These are phyloP conservation scores for Nasonia vitripennis DNA, from an alignment of 1,140 invertebrate genomes.

Conservation along the genomic window DNA sequence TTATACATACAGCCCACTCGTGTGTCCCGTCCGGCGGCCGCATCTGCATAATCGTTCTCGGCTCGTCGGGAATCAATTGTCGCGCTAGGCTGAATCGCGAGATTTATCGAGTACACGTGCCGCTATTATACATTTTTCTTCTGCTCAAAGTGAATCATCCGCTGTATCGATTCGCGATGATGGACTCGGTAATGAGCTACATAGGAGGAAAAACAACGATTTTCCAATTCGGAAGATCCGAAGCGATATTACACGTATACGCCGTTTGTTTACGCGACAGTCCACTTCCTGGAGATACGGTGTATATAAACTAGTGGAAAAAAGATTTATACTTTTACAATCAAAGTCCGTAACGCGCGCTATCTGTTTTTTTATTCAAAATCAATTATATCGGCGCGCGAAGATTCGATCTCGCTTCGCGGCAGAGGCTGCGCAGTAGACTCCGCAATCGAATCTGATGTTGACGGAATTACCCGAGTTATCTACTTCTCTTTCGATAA, in stretches of 20 bases:
- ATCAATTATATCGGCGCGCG: background rate
- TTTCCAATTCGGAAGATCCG: too few relatives aligned
- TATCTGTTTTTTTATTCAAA: background rate
- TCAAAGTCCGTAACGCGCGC: background rate
- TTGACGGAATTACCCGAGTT: slow-evolving; percentile 26
- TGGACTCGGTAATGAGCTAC: background rate
- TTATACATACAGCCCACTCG: background rate
- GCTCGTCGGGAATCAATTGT: background rate
- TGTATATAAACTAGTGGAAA: background rate
- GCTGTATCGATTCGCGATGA: background rate
- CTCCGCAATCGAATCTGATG: slow-evolving; percentile 21
- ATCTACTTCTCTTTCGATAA: slow-evolving; percentile 13
- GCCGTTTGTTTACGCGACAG: too few relatives aligned
- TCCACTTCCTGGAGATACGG: too few relatives aligned
- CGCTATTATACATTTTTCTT: background rate
- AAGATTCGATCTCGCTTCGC: background rate
- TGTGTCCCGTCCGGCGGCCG: background rate
- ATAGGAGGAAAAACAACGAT: background rate
- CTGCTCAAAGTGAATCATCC: background rate
- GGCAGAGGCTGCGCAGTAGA: slow-evolving; percentile 3
- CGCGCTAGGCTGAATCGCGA: background rate
- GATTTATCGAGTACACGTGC: background rate
- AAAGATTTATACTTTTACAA: background rate
- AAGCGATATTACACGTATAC: too few relatives aligned
- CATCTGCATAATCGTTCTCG: slow-evolving; percentile 28